Evolutionary conservation across 64 coral and sea anemone species (phyloP).

Genomic region (Pachyseris speciosa): DNA sequence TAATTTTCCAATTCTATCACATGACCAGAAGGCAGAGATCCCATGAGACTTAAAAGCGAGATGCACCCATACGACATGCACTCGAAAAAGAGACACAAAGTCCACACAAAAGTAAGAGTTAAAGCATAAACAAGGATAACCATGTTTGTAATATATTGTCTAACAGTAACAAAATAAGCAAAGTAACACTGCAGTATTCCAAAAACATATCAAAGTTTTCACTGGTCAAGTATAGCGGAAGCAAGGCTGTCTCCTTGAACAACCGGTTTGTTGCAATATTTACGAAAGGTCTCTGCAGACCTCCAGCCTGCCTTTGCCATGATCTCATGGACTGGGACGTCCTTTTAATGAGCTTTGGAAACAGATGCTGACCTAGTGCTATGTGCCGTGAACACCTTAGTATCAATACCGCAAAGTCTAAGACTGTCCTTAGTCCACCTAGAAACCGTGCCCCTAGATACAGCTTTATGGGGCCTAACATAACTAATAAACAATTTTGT

Average conservation of each 20-base stretch:
- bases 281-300: slow-evolving; percentile 53
- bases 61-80: slow-evolving; percentile 23
- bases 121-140: not conserved
- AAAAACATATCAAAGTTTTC: slow-evolving; percentile 1
- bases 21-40: slow-evolving; percentile 25
- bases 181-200: not conserved
- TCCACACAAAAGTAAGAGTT: slow-evolving; percentile 9
- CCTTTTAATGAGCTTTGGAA: slow-evolving; percentile 30
- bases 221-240: not conserved
- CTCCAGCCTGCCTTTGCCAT: slow-evolving; percentile 29
- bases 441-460: slow-evolving; percentile 51
- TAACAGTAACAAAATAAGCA: slow-evolving; percentile 9
- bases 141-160: slow-evolving; percentile 10
- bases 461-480: slow-evolving; percentile 43
- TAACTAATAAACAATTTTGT: slow-evolving; percentile 55
- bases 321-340: slow-evolving; percentile 29
- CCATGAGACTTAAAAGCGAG: slow-evolving; percentile 7
- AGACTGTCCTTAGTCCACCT: slow-evolving; percentile 49
- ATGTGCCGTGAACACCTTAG: slow-evolving; percentile 14
- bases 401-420: slow-evolving; percentile 51
- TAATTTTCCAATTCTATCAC: not conserved
- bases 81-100: slow-evolving; percentile 18
- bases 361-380: slow-evolving; percentile 60
- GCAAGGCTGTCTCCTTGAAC: not conserved
- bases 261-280: slow-evolving; percentile 58